Base-by-base conservation (phyloP, 2,797 vertebrate genomes). In the Sciurus carolinensis region DNA sequence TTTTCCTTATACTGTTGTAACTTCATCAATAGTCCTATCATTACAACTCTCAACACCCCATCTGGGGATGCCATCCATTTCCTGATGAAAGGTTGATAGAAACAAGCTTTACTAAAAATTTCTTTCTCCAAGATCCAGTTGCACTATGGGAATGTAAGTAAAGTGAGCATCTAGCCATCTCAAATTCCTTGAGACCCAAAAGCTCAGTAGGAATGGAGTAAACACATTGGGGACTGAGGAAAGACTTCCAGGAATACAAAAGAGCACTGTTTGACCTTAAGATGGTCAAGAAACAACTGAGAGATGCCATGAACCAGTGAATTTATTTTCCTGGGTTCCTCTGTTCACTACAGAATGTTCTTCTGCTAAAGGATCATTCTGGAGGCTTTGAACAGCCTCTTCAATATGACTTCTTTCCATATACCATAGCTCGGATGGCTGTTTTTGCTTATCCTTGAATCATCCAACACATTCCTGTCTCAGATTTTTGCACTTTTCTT, bases 1-100 rank as follows among this genome's bases (percentile, higher is more conserved):
- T 57, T 79, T 95, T 83, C 39, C 44, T 89, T 79, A 91, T 26
- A 57, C 24, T 50, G 5, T 13, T 87, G 1, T 52, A 95, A 94
- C 30, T 77, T 13, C 85, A 13, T 50, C 82, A 94, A 91, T 20
- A 52, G 14, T 44, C 50, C 54, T 85, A 39, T 71, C 64, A 36
- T 54, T 82, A 87, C 72, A 73, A 66, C 30, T 44, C 22, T 76
- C 50, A 81, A 6, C 13, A 50, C 28, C 39, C 36, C 57, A 44
- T 33, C 85, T 50, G 30, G 91, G 15, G 18, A 14, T n/a, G 14
- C 8, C 59, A 44, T 47, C 44, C 86, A 3, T 39, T 91, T 42
- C 39, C 54, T 94, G 59, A 28, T 94, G 26, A 85, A 33, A 67
- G 44, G 15, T 20, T 79, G 33, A 91, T 36, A 50, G 50, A 82